Evolutionary conservation across 2,797 vertebrate genomes (phyloP).

Genomic region (Schizothorax lantsangensis): DNA sequence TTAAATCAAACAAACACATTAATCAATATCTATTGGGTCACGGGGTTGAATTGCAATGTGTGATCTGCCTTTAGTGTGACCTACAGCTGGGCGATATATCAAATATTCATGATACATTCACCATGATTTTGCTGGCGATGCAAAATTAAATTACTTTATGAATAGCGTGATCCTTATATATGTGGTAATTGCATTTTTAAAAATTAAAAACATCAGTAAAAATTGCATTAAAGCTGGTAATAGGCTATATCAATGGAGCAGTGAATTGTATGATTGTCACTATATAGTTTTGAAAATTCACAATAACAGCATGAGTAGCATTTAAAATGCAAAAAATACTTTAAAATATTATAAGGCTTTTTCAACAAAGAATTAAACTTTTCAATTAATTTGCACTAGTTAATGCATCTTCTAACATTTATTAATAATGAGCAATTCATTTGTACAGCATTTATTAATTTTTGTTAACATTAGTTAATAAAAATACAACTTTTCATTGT

Average conservation of each 20-base stretch:
- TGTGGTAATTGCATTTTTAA: not conserved
- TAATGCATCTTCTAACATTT: not conserved
- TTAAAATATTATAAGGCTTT: not conserved
- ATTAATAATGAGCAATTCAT: not conserved
- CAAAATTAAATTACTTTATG: conserved; percentile 6
- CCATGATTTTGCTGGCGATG: not conserved
- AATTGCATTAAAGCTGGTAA: not conserved
- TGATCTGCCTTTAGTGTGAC: conserved; percentile 15
- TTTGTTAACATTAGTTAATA: not conserved
- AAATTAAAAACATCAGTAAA: not conserved
- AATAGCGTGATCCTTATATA: not conserved
- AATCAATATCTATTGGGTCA: conserved; percentile 58
- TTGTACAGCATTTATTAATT: not conserved
- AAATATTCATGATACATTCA: conserved; percentile 30
- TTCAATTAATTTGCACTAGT: not conserved
- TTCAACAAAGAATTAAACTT: not conserved
- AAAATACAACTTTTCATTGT: not conserved
- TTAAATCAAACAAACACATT: conserved; percentile 55
- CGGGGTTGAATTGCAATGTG: conserved; percentile 36
- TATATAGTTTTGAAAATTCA: not conserved
- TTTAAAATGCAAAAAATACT: not conserved
- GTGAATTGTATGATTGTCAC: not conserved
- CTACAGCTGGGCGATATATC: conserved; percentile 10
- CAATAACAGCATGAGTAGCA: not conserved
- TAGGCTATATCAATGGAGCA: not conserved